Base-by-base conservation (phyloP, 2,888 invertebrate genomes). In the Cosmia pyralina region DNA sequence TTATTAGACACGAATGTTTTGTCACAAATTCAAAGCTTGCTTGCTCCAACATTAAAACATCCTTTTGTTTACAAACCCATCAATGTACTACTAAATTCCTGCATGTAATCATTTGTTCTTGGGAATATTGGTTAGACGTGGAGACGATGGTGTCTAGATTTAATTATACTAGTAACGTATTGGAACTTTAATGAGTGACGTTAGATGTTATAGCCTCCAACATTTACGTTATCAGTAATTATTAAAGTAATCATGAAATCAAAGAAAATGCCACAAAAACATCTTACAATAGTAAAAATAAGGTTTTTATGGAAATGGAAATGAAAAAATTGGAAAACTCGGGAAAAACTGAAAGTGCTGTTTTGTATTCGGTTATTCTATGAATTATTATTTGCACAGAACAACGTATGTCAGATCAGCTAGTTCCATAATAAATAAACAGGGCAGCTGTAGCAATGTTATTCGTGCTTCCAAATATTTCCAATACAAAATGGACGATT, bases 101-200 rank as follows among this genome's bases (percentile, higher is more conserved):
- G 0, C 2, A 44, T 8, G 34, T 44, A 50, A 44, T 22, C 5
- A 34, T 63, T 52, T 62, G 53, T 63, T 57, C 11, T 19, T 44
- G 8, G 50, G n/a, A 55, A 64, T 63, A 69, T 69, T 10, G 48
- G 59, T 64, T 70, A 68, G 62, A 50, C 55, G 41, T 53, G n/a
- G 11, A 64, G 71, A 63, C 60, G 19, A 55, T 11, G 17, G 34
- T 75, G 77, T 83, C 81, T 83, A 69, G 63, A 22, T 57, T 74
- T 72, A 73, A 82, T 80, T 80, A 62, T 72, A 80, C 55, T 76
- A 59, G n/a, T n/a, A n/a, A n/a, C 34, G 57, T 72, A 65, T 69
- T 17, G 19, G 38, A 52, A 73, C 28, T 59, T 69, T 13, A 19
- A 52, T 72, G 75, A 78, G 68, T 58, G 11, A 57, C 63, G 59